Evolutionary conservation across 2,113 vertebrate genomes (phyloP).

Genomic region (Bettongia penicillata): DNA sequence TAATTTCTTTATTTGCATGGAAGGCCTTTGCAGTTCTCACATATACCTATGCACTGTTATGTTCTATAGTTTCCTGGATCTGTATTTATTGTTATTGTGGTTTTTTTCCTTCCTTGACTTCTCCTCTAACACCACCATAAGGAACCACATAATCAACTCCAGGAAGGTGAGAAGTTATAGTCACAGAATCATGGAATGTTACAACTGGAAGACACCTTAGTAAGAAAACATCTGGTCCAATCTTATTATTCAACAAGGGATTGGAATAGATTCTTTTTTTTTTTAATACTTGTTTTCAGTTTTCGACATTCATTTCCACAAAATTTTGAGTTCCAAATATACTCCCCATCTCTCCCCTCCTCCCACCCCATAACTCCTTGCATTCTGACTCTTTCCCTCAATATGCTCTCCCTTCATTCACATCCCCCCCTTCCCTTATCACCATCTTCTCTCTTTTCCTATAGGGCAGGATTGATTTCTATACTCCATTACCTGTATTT

Average conservation of each 20-base stretch:
- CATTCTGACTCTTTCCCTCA: too few relatives aligned
- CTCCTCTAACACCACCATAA: background rate
- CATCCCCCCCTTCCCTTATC: too few relatives aligned
- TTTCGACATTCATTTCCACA: too few relatives aligned
- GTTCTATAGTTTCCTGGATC: background rate
- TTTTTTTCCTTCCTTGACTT: background rate
- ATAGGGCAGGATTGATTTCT: too few relatives aligned
- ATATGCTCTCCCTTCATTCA: too few relatives aligned
- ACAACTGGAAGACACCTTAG: background rate
- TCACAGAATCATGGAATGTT: background rate
- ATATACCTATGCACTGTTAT: background rate
- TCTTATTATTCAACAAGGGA: background rate
- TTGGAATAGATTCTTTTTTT: background rate
- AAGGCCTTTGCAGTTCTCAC: background rate
- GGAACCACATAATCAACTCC: background rate
- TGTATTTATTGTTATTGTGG: background rate
- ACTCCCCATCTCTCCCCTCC: too few relatives aligned
- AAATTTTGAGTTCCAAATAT: too few relatives aligned
- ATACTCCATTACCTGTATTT: too few relatives aligned
- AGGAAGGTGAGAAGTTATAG: background rate
- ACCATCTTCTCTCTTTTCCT: too few relatives aligned
- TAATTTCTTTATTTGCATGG: background rate
- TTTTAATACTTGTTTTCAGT: background rate
- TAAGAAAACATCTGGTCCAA: background rate
- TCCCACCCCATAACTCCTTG: too few relatives aligned